Base-by-base conservation (phyloP, 2,113 vertebrate genomes). In the Onychorhynchus coronatus region DNA sequence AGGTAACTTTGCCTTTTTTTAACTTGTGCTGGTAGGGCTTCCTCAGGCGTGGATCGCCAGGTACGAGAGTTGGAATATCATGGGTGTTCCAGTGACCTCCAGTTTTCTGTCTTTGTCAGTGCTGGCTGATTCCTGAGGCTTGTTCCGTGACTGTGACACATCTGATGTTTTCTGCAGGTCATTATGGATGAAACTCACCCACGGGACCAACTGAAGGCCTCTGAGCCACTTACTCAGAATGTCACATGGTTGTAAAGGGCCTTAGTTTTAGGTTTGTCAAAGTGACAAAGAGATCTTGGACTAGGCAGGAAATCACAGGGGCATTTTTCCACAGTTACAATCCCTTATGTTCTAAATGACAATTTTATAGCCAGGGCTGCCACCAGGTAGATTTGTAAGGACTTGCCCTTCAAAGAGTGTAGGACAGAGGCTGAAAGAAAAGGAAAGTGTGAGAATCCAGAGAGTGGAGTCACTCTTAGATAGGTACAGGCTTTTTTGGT, bases 1-100 rank as follows among this genome's bases (percentile, higher is more conserved):
- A 95, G 99, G 99, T 99, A 97, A 98, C 98, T 92, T 75, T 71
- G 70, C 93, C 73, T 94, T 88, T 92, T 90, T 93, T 81, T n/a
- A 21, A 75, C 49, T 66, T 88, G 55, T 1, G 11, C 46, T 80
- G n/a, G 3, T 68, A 89, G 63, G 59, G 89, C 58, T 62, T 87
- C 76, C 74, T 79, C 87, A 90, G 91, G 28, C 27, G 19, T 75
- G 89, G 78, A 94, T 65, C 37, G 2, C 53, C 81, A 95, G 58
- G 75, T 91, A 59, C 81, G 88, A 89, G 75, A n/a, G 31, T 27
- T 96, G 90, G 52, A 84, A 46, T 73, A 81, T 37, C 28, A 1
- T 77, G 70, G 77, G 28, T 91, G 66, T 94, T 88, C 30, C 84
- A 78, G 83, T 46, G 66, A 93, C 23, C 93, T 93, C 76, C 92